Base-by-base conservation (phyloP, 2,113 vertebrate species). In the Chamaea fasciata region DNA sequence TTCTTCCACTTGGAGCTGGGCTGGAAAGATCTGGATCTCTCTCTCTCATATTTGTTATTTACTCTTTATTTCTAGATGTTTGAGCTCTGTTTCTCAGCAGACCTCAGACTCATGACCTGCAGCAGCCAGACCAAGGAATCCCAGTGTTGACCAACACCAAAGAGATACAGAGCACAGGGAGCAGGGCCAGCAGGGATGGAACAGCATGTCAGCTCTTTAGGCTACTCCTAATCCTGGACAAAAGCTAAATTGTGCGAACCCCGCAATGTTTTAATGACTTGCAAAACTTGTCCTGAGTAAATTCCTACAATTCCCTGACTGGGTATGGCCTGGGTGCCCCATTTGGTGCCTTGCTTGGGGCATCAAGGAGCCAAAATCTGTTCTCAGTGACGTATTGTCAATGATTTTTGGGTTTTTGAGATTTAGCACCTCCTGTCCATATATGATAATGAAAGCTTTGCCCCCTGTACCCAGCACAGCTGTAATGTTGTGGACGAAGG, bases 401-500 rank as follows among this genome's bases (percentile, higher is more conserved):
- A 0, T 13, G 17, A 31, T 74, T 74, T 70, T 70, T 6, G 4
- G 15, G n/a, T 2, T 31, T 71, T 80, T 14, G 28, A 65, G 50
- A n/a, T 50, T 68, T 18, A 67, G 15, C 6, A 35, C 19, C 15
- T 60, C n/a, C 62, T 64, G 7, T 22, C 20, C 26, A 3, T 10
- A 11, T 13, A 15, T 64, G 13, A 7, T n/a, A 21, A 41, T 15
- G 53, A 83, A 88, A 74, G 4, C 7, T 22, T 19, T 49, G 4
- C 20, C 9, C 15, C 8, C 26, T 30, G 46, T 19, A 15, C 28
- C 67, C 42, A 17, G 28, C 27, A 17, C n/a, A 31, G 59, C 27
- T 0, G 0, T 26, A 47, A 28, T 44, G 18, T 10, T 0, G 1
- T 8, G 42, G 41, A 10, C 56, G 30, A 63, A 30, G 39, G 17